These are phyloP conservation scores for Brachionus manjavacas DNA, from an alignment of 1,140 invertebrate genomes.

Conservation along the genomic window DNA sequence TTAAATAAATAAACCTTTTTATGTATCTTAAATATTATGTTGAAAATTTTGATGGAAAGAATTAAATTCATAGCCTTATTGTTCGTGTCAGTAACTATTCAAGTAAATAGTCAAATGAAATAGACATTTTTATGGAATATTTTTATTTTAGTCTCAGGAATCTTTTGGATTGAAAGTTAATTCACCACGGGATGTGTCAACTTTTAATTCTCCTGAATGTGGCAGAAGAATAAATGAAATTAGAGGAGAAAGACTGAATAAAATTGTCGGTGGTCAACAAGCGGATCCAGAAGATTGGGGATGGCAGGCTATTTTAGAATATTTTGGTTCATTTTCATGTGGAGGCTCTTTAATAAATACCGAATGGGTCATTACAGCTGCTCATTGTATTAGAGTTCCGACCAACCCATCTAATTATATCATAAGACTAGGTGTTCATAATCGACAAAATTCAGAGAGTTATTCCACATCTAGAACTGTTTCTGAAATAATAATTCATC, in stretches of 20 bases:
- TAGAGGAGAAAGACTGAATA: neutral
- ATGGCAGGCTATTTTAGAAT: conserved; percentile 1
- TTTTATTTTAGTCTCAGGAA: neutral
- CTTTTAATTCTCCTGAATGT: neutral
- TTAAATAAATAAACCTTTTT: neutral
- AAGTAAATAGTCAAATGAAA: too few species aligned
- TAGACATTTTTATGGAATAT: neutral
- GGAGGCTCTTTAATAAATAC: conserved; percentile 63
- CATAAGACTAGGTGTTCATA: neutral
- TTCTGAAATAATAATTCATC: neutral
- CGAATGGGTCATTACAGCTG: conserved; percentile 66
- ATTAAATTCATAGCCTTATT: neutral
- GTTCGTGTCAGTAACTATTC: too few species aligned
- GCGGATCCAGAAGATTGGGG: conserved; percentile 34
- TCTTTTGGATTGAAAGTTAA: neutral
- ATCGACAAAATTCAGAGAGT: neutral
- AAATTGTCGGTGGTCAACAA: conserved; percentile 22
- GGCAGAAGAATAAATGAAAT: conserved; percentile 16
- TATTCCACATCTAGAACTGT: neutral
- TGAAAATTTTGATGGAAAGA: neutral
- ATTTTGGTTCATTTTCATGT: neutral
- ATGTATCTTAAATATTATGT: too few species aligned
- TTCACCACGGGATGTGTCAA: neutral
- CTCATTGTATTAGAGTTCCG: conserved; percentile 61
- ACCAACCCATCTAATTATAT: neutral